Percentiles rank a stretch among this genome's conserved stretches.
phyloP scores from a whole-genome alignment of 2,797 vertebrate genomes.

The Eulemur albifrons region DNA sequence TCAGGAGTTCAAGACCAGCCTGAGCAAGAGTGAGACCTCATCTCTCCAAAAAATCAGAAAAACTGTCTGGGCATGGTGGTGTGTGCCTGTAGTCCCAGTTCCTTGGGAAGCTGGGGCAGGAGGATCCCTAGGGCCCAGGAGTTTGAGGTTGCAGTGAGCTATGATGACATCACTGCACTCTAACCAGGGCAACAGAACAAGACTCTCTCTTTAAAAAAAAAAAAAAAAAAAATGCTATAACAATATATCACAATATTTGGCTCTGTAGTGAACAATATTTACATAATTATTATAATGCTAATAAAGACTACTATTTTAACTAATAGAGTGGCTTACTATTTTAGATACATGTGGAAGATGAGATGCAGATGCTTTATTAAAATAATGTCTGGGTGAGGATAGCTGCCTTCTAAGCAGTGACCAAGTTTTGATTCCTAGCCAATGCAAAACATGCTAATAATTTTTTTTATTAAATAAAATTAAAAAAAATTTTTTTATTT shows the following conservation, averaged over 20 bases:
- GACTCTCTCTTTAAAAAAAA: neutral
- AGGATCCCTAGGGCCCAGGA: neutral
- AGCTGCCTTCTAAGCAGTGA: neutral
- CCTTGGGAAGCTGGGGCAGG: neutral
- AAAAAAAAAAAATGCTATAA: neutral
- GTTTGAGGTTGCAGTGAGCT: neutral
- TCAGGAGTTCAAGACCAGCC: neutral
- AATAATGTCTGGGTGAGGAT: neutral
- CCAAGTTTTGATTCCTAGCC: neutral
- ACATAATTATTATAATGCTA: neutral
- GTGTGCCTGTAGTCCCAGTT: neutral
- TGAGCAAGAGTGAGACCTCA: too few species aligned
- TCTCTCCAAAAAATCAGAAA: neutral
- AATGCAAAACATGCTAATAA: neutral
- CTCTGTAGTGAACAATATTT: neutral
- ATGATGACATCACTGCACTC: neutral
- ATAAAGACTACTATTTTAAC: neutral
- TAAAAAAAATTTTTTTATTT: too few species aligned
- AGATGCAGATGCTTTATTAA: neutral
- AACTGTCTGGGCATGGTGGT: neutral
- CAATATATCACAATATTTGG: neutral
- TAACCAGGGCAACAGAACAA: accelerated
- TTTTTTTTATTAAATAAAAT: neutral
- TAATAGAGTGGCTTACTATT: neutral
- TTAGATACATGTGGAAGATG: neutral